These are phyloP conservation scores for Volucella inanis DNA, from an alignment of 2,888 invertebrate genomes.

Conservation along the genomic window DNA sequence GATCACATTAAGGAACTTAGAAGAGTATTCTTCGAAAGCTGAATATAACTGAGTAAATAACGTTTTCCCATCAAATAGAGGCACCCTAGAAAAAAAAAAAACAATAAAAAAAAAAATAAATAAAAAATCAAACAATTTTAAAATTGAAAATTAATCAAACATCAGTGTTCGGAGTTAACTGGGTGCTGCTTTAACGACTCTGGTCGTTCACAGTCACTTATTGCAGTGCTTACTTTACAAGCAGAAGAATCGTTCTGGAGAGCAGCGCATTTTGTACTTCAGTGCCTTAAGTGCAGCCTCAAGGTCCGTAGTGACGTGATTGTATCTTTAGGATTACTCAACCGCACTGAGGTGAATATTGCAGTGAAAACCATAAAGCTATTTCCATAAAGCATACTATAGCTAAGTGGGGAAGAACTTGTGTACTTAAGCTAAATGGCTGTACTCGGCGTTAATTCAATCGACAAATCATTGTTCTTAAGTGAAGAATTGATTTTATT, in stretches of 20 bases:
- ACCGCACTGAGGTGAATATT: neutral
- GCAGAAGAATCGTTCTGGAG: conserved; percentile 18
- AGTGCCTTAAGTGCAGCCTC: conserved; percentile 45
- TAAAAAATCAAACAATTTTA: conserved; percentile 20
- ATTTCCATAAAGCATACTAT: no score
- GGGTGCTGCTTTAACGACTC: conserved; percentile 16
- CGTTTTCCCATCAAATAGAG: neutral
- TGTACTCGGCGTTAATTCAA: neutral
- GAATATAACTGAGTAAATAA: no score
- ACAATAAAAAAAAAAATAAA: conserved; percentile 23
- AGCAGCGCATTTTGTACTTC: conserved; percentile 8
- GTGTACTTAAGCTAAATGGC: no score
- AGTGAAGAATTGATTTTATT: conserved; percentile 33
- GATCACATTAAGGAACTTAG: no score
- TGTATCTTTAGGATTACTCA: conserved; percentile 26
- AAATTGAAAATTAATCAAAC: conserved; percentile 60
- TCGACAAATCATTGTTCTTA: neutral
- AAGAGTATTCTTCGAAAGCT: no score
- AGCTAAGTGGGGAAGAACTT: no score
- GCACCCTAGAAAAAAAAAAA: neutral
- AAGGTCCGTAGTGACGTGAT: conserved; percentile 18
- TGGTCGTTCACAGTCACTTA: neutral
- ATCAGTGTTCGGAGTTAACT: conserved; percentile 46
- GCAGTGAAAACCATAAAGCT: no score
- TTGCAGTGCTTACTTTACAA: conserved; percentile 5